phyloP scores from a whole-genome alignment of 2,113 vertebrate species.

The Hepsetus odoe region DNA sequence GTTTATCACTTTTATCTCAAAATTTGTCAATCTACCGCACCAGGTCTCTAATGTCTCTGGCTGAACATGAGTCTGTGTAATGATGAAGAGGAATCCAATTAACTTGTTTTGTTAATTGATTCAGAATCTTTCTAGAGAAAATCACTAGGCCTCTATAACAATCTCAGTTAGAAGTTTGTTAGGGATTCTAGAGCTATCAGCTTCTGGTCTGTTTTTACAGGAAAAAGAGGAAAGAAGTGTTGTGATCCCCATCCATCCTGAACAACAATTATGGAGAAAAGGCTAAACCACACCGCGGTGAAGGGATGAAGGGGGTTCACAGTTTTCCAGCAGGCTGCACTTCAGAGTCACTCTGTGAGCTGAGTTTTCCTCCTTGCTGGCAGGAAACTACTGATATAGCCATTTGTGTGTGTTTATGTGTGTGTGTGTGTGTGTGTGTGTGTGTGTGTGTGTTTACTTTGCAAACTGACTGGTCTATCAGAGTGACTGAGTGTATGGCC shows the following conservation, averaged over 20 bases:
- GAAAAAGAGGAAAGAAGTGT: not conserved
- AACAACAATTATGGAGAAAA: conserved; percentile 37
- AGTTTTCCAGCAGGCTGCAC: conserved; percentile 42
- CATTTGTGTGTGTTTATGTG: conserved; percentile 5
- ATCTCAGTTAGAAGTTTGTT: no score
- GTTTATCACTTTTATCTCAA: no score
- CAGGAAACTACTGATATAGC: conserved; percentile 8
- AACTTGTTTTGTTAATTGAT: no score
- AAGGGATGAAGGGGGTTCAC: conserved; percentile 24
- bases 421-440: no score
- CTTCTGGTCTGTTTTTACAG: no score
- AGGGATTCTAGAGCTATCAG: no score
- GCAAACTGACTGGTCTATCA: conserved; percentile 36
- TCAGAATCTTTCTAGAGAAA: no score
- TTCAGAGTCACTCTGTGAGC: conserved; percentile 30
- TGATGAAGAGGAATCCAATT: no score
- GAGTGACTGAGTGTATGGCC: conserved; percentile 24
- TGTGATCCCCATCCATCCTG: not conserved
- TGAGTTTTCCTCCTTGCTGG: conserved; percentile 17
- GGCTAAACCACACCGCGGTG: conserved; percentile 43
- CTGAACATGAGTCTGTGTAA: no score
- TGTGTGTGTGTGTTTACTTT: conserved; percentile 38
- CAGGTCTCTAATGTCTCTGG: no score
- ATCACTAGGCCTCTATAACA: no score
- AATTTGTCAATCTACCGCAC: no score